Base-by-base conservation (phyloP, 2,113 vertebrate species). In the Ptilonorhynchus violaceus region DNA sequence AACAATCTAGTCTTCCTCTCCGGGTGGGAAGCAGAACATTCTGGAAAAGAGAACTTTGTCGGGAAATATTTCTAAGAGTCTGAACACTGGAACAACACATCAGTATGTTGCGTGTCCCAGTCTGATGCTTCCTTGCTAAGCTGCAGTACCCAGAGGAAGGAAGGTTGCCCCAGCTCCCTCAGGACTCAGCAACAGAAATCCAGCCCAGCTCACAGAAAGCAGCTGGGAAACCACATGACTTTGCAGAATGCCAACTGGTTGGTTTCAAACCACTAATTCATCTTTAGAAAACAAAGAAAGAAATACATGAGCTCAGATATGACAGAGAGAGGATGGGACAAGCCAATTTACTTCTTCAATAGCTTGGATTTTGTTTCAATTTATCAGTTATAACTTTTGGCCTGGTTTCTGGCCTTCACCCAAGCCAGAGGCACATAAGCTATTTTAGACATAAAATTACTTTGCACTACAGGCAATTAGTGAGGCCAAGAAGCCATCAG, bases 401-500 rank as follows among this genome's bases (percentile, higher is more conserved):
- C 52, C 89, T 35, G 12, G 39, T 81, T 91, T 95, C 87, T 81
- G 87, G 92, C 42, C 60, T 50, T 75, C 74, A 75, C 33, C 27
- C 73, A 85, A 81, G 23, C 14, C 70, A 63, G 47, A 81, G 44
- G 66, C 35, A 89, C 41, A 74, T 24, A 47, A 87, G 60, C 39
- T 87, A 89, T 85, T 91, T 93, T 42, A 81, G 68, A 81, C 21
- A 91, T 42, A 67, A 91, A 94, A 87, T 81, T 84, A 67, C 44
- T 87, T 89, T 76, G 64, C 81, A 75, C 52, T 91, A 59, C 14
- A 89, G 81, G 73, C 81, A 96, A 91, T 94, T 95, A 94, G 52
- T n/a, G 81, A 95, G 52, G 68, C 60, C 87, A 89, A 80, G 64
- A 91, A 79, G 59, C 50, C 89, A 86, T 84, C n/a, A 53, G 64